Percentiles rank a stretch among this genome's conserved stretches.
These are phyloP conservation scores for Thunnus thynnus DNA, from an alignment of 2,113 vertebrate species.

Conservation along the genomic window DNA sequence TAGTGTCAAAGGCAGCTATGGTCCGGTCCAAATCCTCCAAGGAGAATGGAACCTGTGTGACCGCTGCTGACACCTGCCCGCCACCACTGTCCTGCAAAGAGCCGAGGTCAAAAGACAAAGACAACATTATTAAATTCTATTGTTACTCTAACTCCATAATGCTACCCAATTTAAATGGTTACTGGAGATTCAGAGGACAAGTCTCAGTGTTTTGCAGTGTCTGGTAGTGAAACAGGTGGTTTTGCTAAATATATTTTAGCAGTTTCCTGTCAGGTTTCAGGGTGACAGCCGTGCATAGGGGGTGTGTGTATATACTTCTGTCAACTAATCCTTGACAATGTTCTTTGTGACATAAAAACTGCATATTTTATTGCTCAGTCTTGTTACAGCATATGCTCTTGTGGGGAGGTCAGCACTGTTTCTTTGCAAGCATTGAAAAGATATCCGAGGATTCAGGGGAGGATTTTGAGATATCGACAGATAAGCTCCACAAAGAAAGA, in stretches of 20 bases:
- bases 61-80: slow-evolving; percentile 79
- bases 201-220: not conserved
- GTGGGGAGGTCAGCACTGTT: not conserved
- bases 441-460: not conserved
- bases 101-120: slow-evolving; percentile 15
- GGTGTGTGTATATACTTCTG: too few species aligned
- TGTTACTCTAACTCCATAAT: not conserved
- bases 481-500: slow-evolving; percentile 3
- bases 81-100: slow-evolving; percentile 53
- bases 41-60: slow-evolving; percentile 87
- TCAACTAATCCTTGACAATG: not conserved
- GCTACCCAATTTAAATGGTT: not conserved
- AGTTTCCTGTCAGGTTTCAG: not conserved
- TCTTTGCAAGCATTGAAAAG: not conserved
- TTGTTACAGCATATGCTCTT: not conserved
- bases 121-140: not conserved
- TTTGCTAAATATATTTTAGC: not conserved
- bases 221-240: not conserved
- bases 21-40: slow-evolving; percentile 90
- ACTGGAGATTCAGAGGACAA: not conserved
- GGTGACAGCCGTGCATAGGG: not conserved
- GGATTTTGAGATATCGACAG: slow-evolving; percentile 4
- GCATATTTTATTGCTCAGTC: not conserved
- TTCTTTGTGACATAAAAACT: not conserved
- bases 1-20: slow-evolving; percentile 92